Evolutionary conservation across 37 sponge, comb jelly and placozoan genomes (phyloP).

Genomic region (Dysidea cf. avara): DNA sequence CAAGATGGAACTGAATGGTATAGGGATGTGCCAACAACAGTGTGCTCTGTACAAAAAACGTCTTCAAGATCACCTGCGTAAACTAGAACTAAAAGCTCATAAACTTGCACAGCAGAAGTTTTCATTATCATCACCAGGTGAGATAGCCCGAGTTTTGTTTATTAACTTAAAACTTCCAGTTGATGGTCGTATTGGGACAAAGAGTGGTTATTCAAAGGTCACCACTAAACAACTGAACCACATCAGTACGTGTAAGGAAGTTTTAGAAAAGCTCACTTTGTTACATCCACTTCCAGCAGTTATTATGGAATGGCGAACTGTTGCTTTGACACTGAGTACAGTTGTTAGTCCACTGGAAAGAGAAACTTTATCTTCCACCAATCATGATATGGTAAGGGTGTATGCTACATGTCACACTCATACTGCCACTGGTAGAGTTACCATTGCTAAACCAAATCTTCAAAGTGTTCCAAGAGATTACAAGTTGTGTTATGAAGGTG

Average conservation of each 20-base stretch:
- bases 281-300: slow-evolving; percentile 88
- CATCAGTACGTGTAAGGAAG: slow-evolving; percentile 89
- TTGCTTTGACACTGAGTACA: slow-evolving; percentile 78
- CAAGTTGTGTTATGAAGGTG: slow-evolving; percentile 38
- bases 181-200: slow-evolving; percentile 4
- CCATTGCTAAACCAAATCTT: slow-evolving; percentile 78
- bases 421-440: slow-evolving; percentile 91
- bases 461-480: slow-evolving; percentile 94
- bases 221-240: slow-evolving; percentile 37
- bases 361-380: slow-evolving; percentile 32
- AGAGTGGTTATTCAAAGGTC: slow-evolving; percentile 13
- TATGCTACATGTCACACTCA: slow-evolving; percentile 66
- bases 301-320: slow-evolving; percentile 87
- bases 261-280: slow-evolving; percentile 78
- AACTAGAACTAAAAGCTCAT: slow-evolving; percentile 79
- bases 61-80: slow-evolving; percentile 48
- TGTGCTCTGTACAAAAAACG: slow-evolving; percentile 40
- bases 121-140: slow-evolving; percentile 83
- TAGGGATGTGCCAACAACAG: slow-evolving; percentile 72
- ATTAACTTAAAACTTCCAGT: slow-evolving; percentile 70
- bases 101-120: slow-evolving; percentile 60
- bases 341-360: slow-evolving; percentile 81
- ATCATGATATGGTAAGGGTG: slow-evolving; percentile 30
- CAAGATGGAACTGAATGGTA: slow-evolving; percentile 86
- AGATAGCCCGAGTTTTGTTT: slow-evolving; percentile 89